Conservation (phyloP, 2,888 invertebrate species). For the Chironomus riparius region DNA sequence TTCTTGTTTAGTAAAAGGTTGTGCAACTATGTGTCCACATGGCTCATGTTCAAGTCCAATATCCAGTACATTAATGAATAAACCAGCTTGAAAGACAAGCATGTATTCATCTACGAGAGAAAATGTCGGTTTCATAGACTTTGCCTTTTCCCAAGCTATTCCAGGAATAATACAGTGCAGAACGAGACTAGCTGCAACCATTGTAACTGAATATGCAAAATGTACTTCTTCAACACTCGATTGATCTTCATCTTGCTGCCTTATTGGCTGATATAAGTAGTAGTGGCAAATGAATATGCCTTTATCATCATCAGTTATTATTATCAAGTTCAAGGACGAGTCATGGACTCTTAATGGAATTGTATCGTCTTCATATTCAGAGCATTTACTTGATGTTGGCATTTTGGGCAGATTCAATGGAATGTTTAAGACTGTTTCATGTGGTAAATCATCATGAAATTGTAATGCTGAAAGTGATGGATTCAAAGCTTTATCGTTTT, state of each 20-base stretch:
- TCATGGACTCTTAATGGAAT: conserved; percentile 73
- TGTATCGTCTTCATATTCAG: conserved; percentile 71
- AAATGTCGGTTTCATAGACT: conserved; percentile 67
- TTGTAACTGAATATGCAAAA: conserved; percentile 75
- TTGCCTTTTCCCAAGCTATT: conserved; percentile 68
- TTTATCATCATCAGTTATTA: conserved; percentile 58
- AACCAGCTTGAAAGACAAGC: conserved; percentile 70
- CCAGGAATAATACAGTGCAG: conserved; percentile 75
- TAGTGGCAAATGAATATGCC: conserved; percentile 73
- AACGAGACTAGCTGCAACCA: conserved; percentile 74
- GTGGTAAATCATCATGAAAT: conserved; percentile 76
- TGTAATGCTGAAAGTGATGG: conserved; percentile 75
- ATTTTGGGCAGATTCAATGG: conserved; percentile 70
- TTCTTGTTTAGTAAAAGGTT: conserved; percentile 48
- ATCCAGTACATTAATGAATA: conserved; percentile 78
- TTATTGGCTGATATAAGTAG: conserved; percentile 65
- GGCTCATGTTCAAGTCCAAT: conserved; percentile 77
- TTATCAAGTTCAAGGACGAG: conserved; percentile 69
- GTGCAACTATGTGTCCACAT: conserved; percentile 66
- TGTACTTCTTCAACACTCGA: conserved; percentile 56
- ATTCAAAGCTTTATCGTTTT: conserved; percentile 52
- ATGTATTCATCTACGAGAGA: conserved; percentile 66
- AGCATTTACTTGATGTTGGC: conserved; percentile 51
- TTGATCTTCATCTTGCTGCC: conserved; percentile 35
- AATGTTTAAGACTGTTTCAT: conserved; percentile 83